These are phyloP conservation scores for Drosophila sechellia DNA, from an alignment of 1,140 invertebrate species.

Conservation along the genomic window DNA sequence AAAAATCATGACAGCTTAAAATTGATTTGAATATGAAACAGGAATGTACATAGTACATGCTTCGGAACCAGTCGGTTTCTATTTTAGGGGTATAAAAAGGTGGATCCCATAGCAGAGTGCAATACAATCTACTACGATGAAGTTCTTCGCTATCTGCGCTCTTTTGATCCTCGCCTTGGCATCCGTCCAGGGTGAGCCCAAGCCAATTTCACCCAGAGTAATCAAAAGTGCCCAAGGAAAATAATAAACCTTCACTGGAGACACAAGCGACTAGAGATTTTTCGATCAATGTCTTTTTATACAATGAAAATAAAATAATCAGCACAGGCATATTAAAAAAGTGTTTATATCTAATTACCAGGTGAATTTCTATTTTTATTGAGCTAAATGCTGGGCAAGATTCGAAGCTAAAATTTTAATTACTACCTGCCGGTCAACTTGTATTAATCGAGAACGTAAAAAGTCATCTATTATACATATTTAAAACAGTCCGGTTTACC, in stretches of 20 bases:
- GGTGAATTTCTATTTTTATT: too few species aligned
- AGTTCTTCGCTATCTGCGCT: conserved; percentile 7
- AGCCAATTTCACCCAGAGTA: neutral
- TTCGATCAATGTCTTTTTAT: too few species aligned
- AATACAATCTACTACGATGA: neutral
- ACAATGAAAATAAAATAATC: too few species aligned
- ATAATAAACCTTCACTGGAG: neutral
- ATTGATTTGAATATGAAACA: neutral
- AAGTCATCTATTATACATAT: too few species aligned
- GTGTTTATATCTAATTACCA: too few species aligned
- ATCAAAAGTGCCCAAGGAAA: neutral
- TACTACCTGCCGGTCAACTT: too few species aligned
- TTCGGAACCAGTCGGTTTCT: neutral
- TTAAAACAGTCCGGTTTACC: too few species aligned
- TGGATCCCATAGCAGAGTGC: neutral
- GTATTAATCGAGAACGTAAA: too few species aligned
- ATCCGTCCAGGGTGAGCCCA: neutral
- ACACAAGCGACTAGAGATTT: too few species aligned
- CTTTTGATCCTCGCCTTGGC: conserved; percentile 2
- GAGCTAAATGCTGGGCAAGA: too few species aligned
- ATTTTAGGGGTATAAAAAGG: conserved; percentile 1
- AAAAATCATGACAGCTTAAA: neutral
- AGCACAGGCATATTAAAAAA: too few species aligned
- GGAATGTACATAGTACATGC: neutral
- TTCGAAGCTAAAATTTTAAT: too few species aligned